Percentiles rank a stretch among this genome's conserved stretches.
These are phyloP conservation scores for Chloroceryle aenea DNA, from an alignment of 2,113 vertebrate genomes.

Conservation along the genomic window DNA sequence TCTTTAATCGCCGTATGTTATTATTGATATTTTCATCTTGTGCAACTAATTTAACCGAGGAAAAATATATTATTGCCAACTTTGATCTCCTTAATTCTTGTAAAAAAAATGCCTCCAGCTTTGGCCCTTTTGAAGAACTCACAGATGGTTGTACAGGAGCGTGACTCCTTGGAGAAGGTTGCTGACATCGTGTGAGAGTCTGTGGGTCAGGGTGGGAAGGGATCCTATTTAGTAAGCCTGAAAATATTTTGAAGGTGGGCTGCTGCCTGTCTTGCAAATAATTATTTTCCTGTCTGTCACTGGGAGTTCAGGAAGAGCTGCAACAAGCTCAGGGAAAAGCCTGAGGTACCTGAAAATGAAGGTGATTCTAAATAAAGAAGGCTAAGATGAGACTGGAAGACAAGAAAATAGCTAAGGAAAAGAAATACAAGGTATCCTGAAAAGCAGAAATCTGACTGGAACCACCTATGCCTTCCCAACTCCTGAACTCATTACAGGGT, in stretches of 20 bases:
- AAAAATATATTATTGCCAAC: neutral
- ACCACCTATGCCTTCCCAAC: neutral
- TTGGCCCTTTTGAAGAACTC: neutral
- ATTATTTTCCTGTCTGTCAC: neutral
- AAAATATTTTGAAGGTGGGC: neutral
- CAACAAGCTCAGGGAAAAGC: neutral
- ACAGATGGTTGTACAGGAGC: neutral
- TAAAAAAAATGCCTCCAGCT: neutral
- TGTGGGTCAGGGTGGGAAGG: neutral
- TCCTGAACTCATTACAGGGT: neutral
- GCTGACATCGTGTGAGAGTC: neutral
- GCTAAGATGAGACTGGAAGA: neutral
- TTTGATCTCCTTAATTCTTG: neutral
- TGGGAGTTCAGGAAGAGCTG: neutral
- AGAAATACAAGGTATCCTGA: neutral
- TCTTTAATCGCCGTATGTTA: slow-evolving; percentile 16
- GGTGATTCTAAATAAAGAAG: neutral
- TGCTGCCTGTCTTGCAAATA: neutral
- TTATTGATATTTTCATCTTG: slow-evolving; percentile 36
- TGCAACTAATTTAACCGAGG: slow-evolving; percentile 1
- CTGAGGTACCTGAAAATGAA: neutral
- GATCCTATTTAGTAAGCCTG: neutral
- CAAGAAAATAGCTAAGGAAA: neutral
- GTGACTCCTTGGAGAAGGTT: neutral
- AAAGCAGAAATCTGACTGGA: neutral